A percentile compares a stretch with the other conserved stretches of the same genome.
These are phyloP conservation scores for Acanthococcus lagerstroemiae DNA, from an alignment of 2,888 invertebrate species.

Conservation along the genomic window DNA sequence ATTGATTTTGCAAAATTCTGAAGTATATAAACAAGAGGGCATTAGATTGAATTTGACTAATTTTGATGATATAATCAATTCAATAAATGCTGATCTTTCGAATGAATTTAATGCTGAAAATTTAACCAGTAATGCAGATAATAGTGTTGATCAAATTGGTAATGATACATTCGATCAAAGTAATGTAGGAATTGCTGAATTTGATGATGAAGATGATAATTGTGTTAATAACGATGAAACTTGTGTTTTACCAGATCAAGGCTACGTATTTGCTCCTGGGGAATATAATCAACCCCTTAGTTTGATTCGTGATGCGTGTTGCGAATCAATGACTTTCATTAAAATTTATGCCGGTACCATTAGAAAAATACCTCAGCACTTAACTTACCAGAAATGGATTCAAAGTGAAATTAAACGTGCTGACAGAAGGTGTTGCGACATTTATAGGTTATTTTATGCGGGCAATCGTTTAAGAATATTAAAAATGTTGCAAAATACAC, in stretches of 20 bases:
- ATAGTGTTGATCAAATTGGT: too few species aligned
- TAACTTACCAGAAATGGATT: neutral
- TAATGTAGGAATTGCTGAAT: too few species aligned
- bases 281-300: neutral
- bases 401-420: neutral
- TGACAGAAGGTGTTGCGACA: neutral
- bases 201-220: too few species aligned
- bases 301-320: neutral
- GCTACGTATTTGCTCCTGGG: neutral
- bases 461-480: neutral
- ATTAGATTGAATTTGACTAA: too few species aligned
- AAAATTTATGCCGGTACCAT: neutral
- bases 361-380: neutral
- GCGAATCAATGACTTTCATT: neutral
- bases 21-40: conserved; percentile 12
- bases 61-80: too few species aligned
- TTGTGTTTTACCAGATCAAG: too few species aligned
- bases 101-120: too few species aligned
- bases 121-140: too few species aligned
- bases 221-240: too few species aligned
- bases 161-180: too few species aligned
- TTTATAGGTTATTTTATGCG: neutral
- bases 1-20: neutral
- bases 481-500: neutral
- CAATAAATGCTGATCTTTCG: too few species aligned